Percentiles rank a stretch among this genome's conserved stretches.
Evolutionary conservation across 2,888 invertebrate genomes (phyloP).

Genomic region (Cyclophora punctaria): DNA sequence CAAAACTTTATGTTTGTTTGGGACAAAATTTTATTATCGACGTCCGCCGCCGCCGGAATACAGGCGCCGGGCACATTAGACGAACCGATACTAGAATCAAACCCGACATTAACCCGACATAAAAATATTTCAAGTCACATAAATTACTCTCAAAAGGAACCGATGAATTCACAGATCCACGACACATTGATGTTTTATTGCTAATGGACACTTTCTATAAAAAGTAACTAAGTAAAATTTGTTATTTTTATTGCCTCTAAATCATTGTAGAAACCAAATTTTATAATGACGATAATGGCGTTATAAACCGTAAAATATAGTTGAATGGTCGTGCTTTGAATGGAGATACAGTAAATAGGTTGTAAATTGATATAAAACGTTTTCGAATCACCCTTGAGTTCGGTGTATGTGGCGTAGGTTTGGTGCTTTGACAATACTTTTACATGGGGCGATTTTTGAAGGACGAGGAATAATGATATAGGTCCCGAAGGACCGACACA

Average conservation of each 20-base stretch:
- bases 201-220: slow-evolving; percentile 47
- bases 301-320: slow-evolving; percentile 49
- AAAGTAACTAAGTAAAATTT: slow-evolving; percentile 29
- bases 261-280: slow-evolving; percentile 31
- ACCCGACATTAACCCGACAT: slow-evolving; percentile 66
- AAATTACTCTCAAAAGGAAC: slow-evolving; percentile 65
- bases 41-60: slow-evolving; percentile 53
- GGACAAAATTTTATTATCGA: slow-evolving; percentile 62
- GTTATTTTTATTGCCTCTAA: slow-evolving; percentile 39
- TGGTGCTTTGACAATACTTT: slow-evolving; percentile 57
- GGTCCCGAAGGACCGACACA: slow-evolving; percentile 68
- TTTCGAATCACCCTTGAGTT: slow-evolving; percentile 48
- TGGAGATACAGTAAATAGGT: slow-evolving; percentile 43
- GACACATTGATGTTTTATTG: slow-evolving; percentile 55
- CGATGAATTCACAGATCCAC: slow-evolving; percentile 61
- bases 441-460: slow-evolving; percentile 61
- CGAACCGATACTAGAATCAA: slow-evolving; percentile 61
- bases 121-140: slow-evolving; percentile 68
- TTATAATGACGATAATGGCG: slow-evolving; percentile 35
- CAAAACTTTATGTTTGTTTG: slow-evolving; percentile 63
- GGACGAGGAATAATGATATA: slow-evolving; percentile 69
- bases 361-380: slow-evolving; percentile 67
- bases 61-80: slow-evolving; percentile 69
- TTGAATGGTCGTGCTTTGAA: slow-evolving; percentile 45
- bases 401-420: slow-evolving; percentile 34